Evolutionary conservation across 2,888 invertebrate genomes (phyloP), one percentile per base, ranked within the genome.

Genomic region (Acanthacorydalis orientalis): DNA sequence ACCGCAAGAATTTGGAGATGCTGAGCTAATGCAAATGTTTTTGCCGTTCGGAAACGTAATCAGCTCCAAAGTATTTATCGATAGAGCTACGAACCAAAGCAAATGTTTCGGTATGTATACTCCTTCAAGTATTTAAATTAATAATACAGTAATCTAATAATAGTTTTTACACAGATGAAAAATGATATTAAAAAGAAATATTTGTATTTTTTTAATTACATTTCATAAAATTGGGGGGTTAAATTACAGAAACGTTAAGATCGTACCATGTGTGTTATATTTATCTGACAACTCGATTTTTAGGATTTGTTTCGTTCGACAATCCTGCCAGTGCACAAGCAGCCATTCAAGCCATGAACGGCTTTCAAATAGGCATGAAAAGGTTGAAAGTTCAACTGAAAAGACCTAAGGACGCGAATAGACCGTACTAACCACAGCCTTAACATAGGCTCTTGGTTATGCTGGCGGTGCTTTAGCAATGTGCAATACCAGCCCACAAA

Each of bases 301-400:
- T 68, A 97, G 97, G 97, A 65, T 98, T 98, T 72, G 97, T 98
- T 62, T 96, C 96, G 62, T 98, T 96, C 74, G 97, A 98, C 78
- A 96, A 96, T 77, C 93, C 93, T 59, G 78, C 88, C 60, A 93
- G 93, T 67, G 96, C 97, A 65, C 95, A 96, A 70, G 86, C 92
- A 57, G 97, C 97, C 59, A 98, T 98, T 68, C 93, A 96, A 70
- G 88, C 97, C 60, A 98, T 98, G 97, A 98, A 98, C 73, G 97
- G 97, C 66, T 98, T 97, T 75, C 97, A 97, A 74, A 97, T 97
- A 69, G 97, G 97, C 64, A 97, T 97, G 96, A 98, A 98, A 76
- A 82, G 97, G 65, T 86, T 97, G 67, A 97, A 98, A 77, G 97
- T 97, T 63, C 96, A 97, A 75, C 81, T 97, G 72, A 97, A 97